Evolutionary conservation across 2,797 vertebrate genomes (phyloP).

Genomic region (Sebastes hubbsi): DNA sequence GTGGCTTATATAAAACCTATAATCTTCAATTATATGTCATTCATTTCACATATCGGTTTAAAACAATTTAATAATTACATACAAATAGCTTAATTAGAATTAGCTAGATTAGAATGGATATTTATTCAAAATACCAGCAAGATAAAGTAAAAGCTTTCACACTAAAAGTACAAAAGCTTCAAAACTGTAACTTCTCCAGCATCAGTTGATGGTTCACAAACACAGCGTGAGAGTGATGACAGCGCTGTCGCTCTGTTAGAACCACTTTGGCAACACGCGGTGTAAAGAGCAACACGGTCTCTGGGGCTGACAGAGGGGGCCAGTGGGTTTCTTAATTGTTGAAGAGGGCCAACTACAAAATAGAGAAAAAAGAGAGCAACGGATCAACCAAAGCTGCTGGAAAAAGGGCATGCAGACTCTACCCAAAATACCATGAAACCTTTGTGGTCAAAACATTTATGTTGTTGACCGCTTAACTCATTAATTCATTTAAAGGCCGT

Average conservation of each 20-base stretch:
- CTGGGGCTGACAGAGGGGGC: not conserved
- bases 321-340: not conserved
- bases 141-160: not conserved
- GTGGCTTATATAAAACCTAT: not conserved
- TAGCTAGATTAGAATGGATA: not conserved
- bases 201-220: not conserved
- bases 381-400: not conserved
- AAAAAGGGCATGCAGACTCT: not conserved
- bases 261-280: constrained; percentile 7
- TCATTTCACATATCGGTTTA: not conserved
- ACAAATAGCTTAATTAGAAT: too few relatives aligned
- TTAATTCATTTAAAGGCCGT: not conserved
- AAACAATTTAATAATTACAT: not conserved
- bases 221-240: constrained; percentile 11
- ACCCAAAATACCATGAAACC: not conserved
- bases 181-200: not conserved
- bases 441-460: not conserved
- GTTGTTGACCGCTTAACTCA: not conserved
- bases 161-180: not conserved
- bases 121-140: not conserved
- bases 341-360: not conserved
- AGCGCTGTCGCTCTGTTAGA: constrained; percentile 8
- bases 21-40: not conserved
- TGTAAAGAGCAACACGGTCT: constrained; percentile 25
- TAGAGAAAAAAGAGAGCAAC: not conserved